Conservation (phyloP, 2,113 vertebrate genomes). For the Baryphthengus martii region DNA sequence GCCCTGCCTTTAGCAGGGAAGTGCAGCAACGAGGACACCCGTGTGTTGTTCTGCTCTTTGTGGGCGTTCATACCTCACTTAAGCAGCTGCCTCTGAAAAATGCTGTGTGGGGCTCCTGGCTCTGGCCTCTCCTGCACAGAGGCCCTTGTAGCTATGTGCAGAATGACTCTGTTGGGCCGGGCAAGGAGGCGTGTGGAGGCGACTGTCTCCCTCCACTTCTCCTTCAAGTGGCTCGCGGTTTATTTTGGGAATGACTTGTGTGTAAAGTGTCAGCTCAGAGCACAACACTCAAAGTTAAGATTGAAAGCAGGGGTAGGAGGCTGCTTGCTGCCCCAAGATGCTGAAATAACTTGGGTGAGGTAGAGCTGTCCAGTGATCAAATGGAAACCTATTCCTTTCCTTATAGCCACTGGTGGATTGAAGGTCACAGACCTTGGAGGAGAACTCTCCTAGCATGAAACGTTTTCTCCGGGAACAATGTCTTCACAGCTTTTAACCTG, state of each 20-base stretch:
- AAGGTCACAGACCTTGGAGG: not conserved
- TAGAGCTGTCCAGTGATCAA: not conserved
- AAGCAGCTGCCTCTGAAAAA: not conserved
- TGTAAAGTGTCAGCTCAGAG: not conserved
- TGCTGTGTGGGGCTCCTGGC: not conserved
- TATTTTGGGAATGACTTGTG: slow-evolving; percentile 11
- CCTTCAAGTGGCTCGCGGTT: not conserved
- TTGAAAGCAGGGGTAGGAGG: not conserved
- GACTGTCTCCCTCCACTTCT: not conserved
- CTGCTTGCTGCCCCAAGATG: not conserved
- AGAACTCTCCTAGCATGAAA: not conserved
- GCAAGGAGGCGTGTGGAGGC: not conserved
- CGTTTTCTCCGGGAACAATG: not conserved
- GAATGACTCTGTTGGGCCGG: not conserved
- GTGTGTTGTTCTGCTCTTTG: not conserved
- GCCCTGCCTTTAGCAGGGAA: not conserved
- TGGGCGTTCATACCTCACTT: not conserved
- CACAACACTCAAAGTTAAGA: not conserved
- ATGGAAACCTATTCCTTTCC: not conserved
- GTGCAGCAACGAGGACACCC: not conserved
- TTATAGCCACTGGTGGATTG: not conserved
- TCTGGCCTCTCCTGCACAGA: not conserved
- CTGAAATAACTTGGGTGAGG: not conserved
- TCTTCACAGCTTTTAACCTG: not conserved
- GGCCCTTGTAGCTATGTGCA: not conserved